These are phyloP conservation scores for Standfussiana lucernea DNA, from an alignment of 2,888 invertebrate genomes.

Conservation along the genomic window DNA sequence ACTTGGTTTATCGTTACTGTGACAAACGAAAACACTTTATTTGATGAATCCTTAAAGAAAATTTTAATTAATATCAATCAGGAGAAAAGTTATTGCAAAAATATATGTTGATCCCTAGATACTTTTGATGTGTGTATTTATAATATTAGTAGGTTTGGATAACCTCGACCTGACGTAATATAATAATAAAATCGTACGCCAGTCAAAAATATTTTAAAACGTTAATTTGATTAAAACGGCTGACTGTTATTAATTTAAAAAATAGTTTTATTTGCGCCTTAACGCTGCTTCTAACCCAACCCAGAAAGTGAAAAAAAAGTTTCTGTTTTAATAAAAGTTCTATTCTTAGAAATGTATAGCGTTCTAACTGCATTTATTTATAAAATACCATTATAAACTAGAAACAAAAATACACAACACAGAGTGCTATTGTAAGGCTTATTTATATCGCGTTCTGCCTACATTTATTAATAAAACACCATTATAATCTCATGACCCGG, in stretches of 20 bases:
- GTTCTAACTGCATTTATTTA: constrained; percentile 3
- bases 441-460: not conserved
- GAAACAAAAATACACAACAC: not conserved
- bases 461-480: constrained; percentile 17
- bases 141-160: not conserved
- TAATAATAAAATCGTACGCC: not conserved
- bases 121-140: too few species aligned
- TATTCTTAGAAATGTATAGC: not conserved
- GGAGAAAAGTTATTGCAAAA: too few species aligned
- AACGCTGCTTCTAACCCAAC: not conserved
- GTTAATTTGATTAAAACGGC: not conserved
- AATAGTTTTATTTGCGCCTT: not conserved
- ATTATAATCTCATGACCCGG: constrained; percentile 29
- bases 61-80: too few species aligned
- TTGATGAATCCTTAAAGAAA: too few species aligned
- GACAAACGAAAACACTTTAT: too few species aligned
- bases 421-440: not conserved
- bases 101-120: too few species aligned
- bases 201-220: not conserved
- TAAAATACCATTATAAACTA: constrained; percentile 15
- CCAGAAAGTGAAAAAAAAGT: not conserved
- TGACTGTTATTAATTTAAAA: not conserved
- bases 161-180: not conserved
- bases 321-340: not conserved
- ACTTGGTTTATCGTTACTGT: too few species aligned